Conservation (phyloP, 2,888 invertebrate genomes). For the Drosophila barbarae region DNA sequence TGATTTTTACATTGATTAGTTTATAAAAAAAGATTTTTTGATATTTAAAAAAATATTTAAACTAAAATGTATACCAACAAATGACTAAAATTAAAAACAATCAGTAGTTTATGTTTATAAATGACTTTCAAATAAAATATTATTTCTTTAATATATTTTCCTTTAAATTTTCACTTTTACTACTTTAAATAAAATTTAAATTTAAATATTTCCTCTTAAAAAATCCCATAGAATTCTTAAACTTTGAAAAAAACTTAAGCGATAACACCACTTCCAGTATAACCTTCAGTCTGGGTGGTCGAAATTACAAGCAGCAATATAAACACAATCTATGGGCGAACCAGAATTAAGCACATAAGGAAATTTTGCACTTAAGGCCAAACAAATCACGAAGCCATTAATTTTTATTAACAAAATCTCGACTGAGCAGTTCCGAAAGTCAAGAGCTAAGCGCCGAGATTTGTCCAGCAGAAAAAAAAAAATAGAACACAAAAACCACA, state of each 20-base stretch:
- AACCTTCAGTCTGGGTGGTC: constrained; percentile 10
- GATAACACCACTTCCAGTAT: not conserved
- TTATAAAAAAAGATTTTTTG: not conserved
- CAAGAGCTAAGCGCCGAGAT: constrained; percentile 34
- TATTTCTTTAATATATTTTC: not conserved
- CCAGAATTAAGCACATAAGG: constrained; percentile 42
- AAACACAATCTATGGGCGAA: constrained; percentile 42
- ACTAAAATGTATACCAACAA: not conserved
- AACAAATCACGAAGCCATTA: constrained; percentile 68
- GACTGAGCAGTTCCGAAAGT: constrained; percentile 47
- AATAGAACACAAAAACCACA: constrained; percentile 26
- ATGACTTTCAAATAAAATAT: not conserved
- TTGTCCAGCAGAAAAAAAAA: constrained; percentile 25
- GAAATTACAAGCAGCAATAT: constrained; percentile 19
- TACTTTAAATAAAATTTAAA: not conserved
- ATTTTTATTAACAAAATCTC: constrained; percentile 71
- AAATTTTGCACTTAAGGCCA: constrained; percentile 53
- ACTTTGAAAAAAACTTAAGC: too few relatives aligned
- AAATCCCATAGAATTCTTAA: not conserved
- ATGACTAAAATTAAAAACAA: not conserved
- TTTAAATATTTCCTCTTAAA: not conserved
- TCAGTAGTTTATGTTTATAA: too few relatives aligned
- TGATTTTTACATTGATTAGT: not conserved
- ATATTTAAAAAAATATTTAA: not conserved
- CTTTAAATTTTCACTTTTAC: not conserved